Conservation (phyloP, 2,797 vertebrate genomes). For the Labroides dimidiatus region DNA sequence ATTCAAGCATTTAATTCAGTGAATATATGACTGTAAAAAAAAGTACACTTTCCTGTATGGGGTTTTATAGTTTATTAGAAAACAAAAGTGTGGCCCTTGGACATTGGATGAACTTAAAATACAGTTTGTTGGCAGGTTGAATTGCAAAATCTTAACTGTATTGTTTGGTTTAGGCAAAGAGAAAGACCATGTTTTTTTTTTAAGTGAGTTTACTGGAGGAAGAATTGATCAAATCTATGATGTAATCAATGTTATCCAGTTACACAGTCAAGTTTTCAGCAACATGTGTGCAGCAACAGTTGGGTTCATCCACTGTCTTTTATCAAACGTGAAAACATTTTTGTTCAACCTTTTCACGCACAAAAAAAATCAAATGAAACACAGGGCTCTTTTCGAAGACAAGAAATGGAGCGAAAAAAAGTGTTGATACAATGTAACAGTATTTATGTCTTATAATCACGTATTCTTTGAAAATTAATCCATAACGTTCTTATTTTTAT, state of each 20-base stretch:
- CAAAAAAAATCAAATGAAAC: constrained; percentile 16
- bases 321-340: neutral
- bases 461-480: neutral
- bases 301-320: constrained; percentile 16
- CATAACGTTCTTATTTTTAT: constrained; percentile 35
- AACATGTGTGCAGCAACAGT: constrained; percentile 27
- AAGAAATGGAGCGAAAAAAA: neutral
- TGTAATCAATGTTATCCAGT: constrained; percentile 23
- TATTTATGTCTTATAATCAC: constrained; percentile 1
- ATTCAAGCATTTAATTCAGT: no score
- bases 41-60: no score
- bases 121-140: neutral
- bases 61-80: no score
- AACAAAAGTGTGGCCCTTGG: neutral
- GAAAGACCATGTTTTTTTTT: neutral
- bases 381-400: neutral
- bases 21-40: no score
- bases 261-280: neutral
- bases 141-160: neutral
- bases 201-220: neutral
- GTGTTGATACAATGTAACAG: neutral
- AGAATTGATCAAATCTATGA: neutral
- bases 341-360: constrained; percentile 6
- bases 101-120: neutral
- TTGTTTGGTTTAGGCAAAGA: neutral